Conservation (phyloP, 37 sponge, comb jelly and placozoan species). For the Haliclona indistincta region DNA sequence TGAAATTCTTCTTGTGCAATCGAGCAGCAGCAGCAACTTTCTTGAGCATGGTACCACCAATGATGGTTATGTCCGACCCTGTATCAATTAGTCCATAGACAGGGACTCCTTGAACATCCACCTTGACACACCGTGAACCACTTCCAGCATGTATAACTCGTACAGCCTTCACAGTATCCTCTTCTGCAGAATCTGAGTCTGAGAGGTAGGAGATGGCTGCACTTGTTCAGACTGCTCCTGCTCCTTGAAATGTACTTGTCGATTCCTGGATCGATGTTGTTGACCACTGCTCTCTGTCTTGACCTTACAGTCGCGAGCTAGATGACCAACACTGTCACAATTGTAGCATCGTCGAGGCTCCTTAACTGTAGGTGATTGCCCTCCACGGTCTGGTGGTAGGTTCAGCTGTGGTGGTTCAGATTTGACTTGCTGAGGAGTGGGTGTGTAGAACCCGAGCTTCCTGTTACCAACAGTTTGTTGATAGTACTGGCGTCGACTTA, state of each 20-base stretch:
- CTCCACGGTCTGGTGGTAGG: no score
- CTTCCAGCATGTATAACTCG: conserved; percentile 46
- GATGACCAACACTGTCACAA: neutral
- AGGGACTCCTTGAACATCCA: conserved; percentile 30
- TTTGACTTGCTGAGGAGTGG: no score
- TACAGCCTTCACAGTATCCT: conserved; percentile 8
- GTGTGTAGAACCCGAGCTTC: no score
- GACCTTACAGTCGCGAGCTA: neutral
- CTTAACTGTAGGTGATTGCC: no score
- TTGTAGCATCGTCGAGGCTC: no score
- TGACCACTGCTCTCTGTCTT: conserved; percentile 8
- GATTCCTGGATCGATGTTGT: no score
- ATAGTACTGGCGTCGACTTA: no score
- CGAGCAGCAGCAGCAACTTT: conserved; percentile 44
- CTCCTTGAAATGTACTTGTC: neutral
- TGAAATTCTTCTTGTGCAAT: conserved; percentile 31
- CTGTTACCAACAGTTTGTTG: no score
- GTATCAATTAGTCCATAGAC: conserved; percentile 47
- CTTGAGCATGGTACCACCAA: conserved; percentile 47
- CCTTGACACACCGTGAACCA: conserved; percentile 7
- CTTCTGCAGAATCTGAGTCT: conserved; percentile 40
- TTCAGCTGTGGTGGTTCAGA: no score
- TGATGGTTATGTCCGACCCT: conserved; percentile 58
- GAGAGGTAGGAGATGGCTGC: no score
- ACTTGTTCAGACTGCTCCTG: neutral